Conservation (phyloP, 2,113 vertebrate genomes). For the Carassius gibelio region DNA sequence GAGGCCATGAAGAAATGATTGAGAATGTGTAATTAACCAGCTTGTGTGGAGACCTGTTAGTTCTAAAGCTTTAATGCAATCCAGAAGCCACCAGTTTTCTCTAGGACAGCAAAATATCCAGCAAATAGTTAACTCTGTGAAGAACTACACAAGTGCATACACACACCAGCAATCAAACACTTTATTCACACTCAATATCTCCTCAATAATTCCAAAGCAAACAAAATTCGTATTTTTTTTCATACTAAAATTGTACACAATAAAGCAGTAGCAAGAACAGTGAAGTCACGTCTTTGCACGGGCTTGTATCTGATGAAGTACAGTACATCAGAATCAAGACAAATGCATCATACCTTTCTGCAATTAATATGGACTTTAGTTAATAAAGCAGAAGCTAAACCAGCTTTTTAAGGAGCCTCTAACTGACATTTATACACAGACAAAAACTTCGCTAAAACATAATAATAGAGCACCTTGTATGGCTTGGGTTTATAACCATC, state of each 20-base stretch:
- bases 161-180: not conserved
- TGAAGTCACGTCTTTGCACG: not conserved
- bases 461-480: not conserved
- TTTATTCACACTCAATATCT: conserved; percentile 6
- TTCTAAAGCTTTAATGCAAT: no score
- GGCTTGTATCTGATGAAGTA: not conserved
- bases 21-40: no score
- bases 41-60: no score
- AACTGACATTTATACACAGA: not conserved
- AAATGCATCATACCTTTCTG: not conserved
- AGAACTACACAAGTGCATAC: not conserved
- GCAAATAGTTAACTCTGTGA: no score
- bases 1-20: no score
- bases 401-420: not conserved
- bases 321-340: not conserved
- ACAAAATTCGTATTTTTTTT: not conserved
- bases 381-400: not conserved
- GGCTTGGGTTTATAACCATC: not conserved
- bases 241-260: not conserved
- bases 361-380: not conserved
- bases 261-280: conserved; percentile 9
- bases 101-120: no score
- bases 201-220: not conserved
- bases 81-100: no score
- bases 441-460: not conserved